Evolutionary conservation across 2,113 vertebrate genomes (phyloP).

Genomic region (Clupea harengus): DNA sequence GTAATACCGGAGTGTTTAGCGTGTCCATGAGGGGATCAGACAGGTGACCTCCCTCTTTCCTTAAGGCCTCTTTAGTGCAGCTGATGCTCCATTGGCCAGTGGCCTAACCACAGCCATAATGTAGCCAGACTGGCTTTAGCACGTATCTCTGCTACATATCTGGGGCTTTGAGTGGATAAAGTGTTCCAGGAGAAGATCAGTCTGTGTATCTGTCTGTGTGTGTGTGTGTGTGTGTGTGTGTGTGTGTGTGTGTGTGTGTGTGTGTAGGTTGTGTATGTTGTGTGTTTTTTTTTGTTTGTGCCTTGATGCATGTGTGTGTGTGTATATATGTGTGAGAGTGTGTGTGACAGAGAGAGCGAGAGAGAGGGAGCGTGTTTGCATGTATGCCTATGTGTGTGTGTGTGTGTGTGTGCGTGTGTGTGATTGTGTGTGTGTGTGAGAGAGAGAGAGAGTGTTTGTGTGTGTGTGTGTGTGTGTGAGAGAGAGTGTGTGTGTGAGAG

Average conservation of each 20-base stretch:
- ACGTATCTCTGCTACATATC: background rate
- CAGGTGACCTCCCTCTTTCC: background rate
- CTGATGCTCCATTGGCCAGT: background rate
- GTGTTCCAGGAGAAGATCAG: background rate
- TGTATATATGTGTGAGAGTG: too few species aligned
- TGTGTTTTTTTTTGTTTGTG: too few species aligned
- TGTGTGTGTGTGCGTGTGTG: background rate
- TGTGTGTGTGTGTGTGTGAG: background rate
- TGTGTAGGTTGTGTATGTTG: background rate
- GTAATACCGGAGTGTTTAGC: background rate
- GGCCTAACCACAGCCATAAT: background rate
- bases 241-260: background rate
- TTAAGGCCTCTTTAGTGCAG: background rate
- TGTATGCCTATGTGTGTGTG: background rate
- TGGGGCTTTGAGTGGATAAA: constrained; percentile 14
- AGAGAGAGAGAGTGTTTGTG: background rate
- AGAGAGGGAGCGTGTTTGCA: too few species aligned
- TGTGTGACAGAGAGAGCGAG: too few species aligned
- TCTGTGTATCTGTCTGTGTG: background rate
- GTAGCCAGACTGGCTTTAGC: background rate
- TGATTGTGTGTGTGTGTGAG: background rate
- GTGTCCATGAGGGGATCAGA: background rate
- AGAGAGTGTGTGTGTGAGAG: background rate
- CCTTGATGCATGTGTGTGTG: too few species aligned
- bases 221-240: background rate